A percentile compares a stretch with the other conserved stretches of the same genome.
phyloP scores from a whole-genome alignment of 2,797 vertebrate genomes.

The Lacerta bilineata region DNA sequence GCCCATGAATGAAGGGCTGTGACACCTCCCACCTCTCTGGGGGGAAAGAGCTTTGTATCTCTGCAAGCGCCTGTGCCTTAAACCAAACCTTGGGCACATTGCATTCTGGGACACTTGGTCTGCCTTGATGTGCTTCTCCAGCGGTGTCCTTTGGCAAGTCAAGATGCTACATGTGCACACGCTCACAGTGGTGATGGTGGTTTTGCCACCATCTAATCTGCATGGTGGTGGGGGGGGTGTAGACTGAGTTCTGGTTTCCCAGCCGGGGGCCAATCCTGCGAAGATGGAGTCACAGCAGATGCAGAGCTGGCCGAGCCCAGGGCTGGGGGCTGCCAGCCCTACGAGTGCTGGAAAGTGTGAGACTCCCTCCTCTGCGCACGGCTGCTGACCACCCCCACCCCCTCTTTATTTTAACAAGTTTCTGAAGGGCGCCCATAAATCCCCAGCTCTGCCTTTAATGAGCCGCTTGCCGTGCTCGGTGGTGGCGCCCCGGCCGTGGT shows the following conservation, averaged over 20 bases:
- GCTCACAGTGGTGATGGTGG: not conserved
- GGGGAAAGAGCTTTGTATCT: rapidly evolving
- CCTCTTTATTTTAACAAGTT: not conserved
- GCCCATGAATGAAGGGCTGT: too few species aligned
- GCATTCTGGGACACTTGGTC: not conserved
- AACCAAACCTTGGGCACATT: not conserved
- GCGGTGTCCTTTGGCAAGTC: not conserved
- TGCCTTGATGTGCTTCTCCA: not conserved
- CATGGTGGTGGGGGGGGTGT: not conserved
- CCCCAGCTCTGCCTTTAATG: not conserved
- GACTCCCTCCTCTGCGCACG: constrained; percentile 47
- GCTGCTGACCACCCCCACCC: constrained; percentile 15
- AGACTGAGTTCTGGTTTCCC: not conserved
- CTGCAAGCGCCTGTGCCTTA: too few species aligned
- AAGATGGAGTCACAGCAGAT: not conserved
- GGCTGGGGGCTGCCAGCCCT: not conserved
- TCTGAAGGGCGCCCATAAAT: not conserved
- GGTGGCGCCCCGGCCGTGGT: not conserved
- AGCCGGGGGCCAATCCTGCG: not conserved
- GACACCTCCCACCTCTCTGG: not conserved
- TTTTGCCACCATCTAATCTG: not conserved
- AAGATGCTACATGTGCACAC: not conserved
- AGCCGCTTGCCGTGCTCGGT: not conserved
- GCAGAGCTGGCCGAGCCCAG: not conserved
- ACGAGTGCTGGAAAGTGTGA: constrained; percentile 67